Evolutionary conservation across 1,140 invertebrate species (phyloP), one percentile per base, ranked within the genome.

Genomic region (Sitodiplosis mosellana): DNA sequence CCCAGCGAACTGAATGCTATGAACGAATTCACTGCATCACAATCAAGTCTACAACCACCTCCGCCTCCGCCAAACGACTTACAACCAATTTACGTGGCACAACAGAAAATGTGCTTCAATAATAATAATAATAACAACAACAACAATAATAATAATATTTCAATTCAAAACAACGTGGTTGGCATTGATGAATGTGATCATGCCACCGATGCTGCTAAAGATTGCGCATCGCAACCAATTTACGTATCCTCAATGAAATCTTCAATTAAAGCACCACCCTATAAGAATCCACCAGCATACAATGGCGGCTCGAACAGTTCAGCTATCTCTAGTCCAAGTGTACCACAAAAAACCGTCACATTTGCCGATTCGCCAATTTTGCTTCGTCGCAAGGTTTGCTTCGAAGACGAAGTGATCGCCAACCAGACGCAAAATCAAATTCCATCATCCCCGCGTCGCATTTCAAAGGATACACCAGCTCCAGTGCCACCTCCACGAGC

Each of bases 401-500:
- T 62, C 1, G 61, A 60, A 2, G 61, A 64, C 36, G 51, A 53
- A 18, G 52, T 59, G 0, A 10, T 27, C 3, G 27, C 4, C 10
- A 27, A 27, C 10, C 51, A 55, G 47, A 48, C 51, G 15, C 27
- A 3, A 27, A 3, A 27, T 5, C 27, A 27, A 27, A 50, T 51
- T 36, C 55, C 56, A 0, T 17, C 48, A 21, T 38, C 48, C 15
- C 27, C 49, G 38, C 14, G 40, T 18, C 37, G 41, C 7, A n/a
- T 36, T 47, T 18, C 51, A 38, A 50, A 47, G 12, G 53, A 57
- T 54, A 46, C 34, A 52, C 46, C 67, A 51, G 74, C 72, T 49
- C 78, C 80, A 0, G 67, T 74, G 47, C 76, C 81, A 12, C 81
- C 82, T 0, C 75, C 78, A 53, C 72, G 82, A 33, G 77, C 80